Evolutionary conservation across 2,888 invertebrate species (phyloP).

Genomic region (Caenorhabditis macrosperma): DNA sequence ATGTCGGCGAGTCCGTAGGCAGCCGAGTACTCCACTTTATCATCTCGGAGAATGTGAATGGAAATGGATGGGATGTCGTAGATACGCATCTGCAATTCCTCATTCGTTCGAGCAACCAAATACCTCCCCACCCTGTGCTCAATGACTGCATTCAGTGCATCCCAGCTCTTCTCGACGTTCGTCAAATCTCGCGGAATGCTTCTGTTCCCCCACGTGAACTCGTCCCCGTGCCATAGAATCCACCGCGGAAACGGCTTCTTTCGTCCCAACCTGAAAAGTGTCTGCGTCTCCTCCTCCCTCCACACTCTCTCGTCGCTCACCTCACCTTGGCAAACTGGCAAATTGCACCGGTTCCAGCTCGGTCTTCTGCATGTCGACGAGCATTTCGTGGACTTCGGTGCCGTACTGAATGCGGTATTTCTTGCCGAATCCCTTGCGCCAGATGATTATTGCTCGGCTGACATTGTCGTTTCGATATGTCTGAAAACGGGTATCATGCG

Average conservation of each 20-base stretch:
- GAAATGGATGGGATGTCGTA: constrained; percentile 70
- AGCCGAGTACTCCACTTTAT: constrained; percentile 49
- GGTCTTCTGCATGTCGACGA: constrained; percentile 50
- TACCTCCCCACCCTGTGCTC: constrained; percentile 52
- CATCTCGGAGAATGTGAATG: constrained; percentile 55
- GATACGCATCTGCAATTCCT: constrained; percentile 65
- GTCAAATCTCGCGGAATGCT: constrained; percentile 51
- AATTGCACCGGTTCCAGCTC: constrained; percentile 49
- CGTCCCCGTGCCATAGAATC: constrained; percentile 64
- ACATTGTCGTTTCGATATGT: constrained; percentile 48
- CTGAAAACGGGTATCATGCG: constrained; percentile 41
- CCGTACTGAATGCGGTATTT: constrained; percentile 61
- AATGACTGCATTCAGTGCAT: constrained; percentile 31
- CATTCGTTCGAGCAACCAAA: too few relatives aligned
- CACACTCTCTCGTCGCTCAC: constrained; percentile 27
- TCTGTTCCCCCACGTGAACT: constrained; percentile 59
- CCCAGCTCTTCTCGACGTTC: constrained; percentile 28
- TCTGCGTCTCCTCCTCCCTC: constrained; percentile 16
- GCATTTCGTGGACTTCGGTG: constrained; percentile 51
- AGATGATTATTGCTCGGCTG: constrained; percentile 63
- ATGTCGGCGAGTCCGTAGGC: constrained; percentile 69
- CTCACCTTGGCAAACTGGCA: constrained; percentile 57
- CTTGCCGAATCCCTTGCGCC: constrained; percentile 71
- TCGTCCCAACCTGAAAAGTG: constrained; percentile 30
- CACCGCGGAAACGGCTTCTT: constrained; percentile 46